Conservation (phyloP, 1,140 invertebrate genomes). For the Leptinotarsa defecta region DNA sequence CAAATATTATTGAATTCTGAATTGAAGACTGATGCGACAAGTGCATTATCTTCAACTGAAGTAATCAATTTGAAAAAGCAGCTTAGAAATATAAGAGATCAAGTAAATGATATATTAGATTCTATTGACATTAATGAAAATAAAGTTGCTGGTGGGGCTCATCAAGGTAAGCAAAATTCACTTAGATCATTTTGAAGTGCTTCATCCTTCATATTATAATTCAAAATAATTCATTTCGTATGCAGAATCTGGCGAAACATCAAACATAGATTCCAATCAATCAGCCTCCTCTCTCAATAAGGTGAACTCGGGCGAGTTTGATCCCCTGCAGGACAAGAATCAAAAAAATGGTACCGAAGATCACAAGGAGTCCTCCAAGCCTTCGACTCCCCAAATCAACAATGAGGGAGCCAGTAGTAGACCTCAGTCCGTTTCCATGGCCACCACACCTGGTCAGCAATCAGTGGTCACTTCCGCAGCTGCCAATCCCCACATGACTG, state of each 20-base stretch:
- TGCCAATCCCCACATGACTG: conserved; percentile 37
- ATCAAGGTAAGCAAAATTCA: conserved; percentile 12
- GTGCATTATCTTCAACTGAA: conserved; percentile 49
- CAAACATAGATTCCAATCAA: conserved; percentile 31
- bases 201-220: too few relatives aligned
- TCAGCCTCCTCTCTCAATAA: conserved; percentile 44
- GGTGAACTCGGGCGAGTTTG: conserved; percentile 56
- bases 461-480: conserved; percentile 28
- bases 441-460: conserved; percentile 27
- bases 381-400: conserved; percentile 41
- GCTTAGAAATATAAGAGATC: conserved; percentile 64
- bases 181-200: background rate
- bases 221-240: background rate
- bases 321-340: conserved; percentile 54
- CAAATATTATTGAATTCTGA: conserved; percentile 63
- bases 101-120: conserved; percentile 64
- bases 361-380: conserved; percentile 43
- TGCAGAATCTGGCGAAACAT: conserved; percentile 30
- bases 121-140: conserved; percentile 24
- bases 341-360: conserved; percentile 45
- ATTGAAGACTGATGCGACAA: conserved; percentile 41
- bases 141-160: conserved; percentile 11
- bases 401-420: conserved; percentile 40
- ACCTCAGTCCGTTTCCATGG: conserved; percentile 41
- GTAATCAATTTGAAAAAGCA: conserved; percentile 62